A percentile compares a stretch with the other conserved stretches of the same genome.
Conservation (phyloP, 2,888 invertebrate genomes). For the Rhamnusium bicolor region DNA sequence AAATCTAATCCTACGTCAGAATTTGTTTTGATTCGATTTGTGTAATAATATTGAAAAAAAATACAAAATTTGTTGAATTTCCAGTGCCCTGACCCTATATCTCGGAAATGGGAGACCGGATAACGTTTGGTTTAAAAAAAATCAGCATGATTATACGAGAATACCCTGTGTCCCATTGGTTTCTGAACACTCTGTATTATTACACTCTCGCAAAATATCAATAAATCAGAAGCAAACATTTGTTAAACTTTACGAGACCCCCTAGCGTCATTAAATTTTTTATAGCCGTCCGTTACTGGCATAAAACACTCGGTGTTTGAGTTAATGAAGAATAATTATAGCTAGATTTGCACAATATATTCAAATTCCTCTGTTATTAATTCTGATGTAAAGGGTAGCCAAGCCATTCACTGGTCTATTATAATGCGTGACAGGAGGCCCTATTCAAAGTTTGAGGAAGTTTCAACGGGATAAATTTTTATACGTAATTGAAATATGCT, state of each 20-base stretch:
- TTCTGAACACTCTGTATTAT: no score
- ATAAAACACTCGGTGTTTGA: neutral
- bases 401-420: conserved; percentile 1
- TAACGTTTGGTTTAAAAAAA: no score
- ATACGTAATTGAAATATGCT: neutral
- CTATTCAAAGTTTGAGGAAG: neutral
- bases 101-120: no score
- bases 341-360: conserved; percentile 15
- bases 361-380: conserved; percentile 22
- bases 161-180: no score
- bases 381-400: conserved; percentile 19
- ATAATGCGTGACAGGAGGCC: conserved; percentile 6
- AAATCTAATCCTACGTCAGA: no score
- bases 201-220: neutral
- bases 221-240: neutral
- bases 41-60: no score
- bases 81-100: no score
- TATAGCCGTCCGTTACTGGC: neutral
- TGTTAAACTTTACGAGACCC: neutral
- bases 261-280: neutral
- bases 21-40: no score
- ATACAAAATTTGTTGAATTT: no score
- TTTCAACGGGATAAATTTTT: conserved; percentile 1
- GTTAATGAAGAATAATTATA: conserved; percentile 22
- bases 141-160: no score